phyloP scores from a whole-genome alignment of 1,140 invertebrate genomes.

The Euglossa dilemma region DNA sequence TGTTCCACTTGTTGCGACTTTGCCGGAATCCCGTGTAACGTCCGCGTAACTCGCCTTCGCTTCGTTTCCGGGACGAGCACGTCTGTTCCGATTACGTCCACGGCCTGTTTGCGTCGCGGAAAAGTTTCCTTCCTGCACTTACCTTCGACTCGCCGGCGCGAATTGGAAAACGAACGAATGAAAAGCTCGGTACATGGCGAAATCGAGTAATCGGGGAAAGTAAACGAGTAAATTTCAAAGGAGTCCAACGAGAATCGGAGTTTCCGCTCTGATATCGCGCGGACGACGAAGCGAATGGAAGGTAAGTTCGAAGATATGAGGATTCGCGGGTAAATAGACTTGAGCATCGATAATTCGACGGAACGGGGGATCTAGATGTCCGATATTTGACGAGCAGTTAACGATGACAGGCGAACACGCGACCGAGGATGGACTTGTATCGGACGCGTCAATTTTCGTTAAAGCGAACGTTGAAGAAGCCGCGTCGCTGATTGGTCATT shows the following conservation, averaged over 20 bases:
- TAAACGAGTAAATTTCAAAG: too few species aligned
- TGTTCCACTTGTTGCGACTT: constrained; percentile 74
- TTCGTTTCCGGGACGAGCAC: constrained; percentile 6
- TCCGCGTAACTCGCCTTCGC: constrained; percentile 37
- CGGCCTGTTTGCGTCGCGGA: too few species aligned
- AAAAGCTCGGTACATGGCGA: too few species aligned
- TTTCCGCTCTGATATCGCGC: too few species aligned
- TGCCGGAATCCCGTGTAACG: constrained; percentile 50
- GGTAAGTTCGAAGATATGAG: too few species aligned
- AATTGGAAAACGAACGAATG: too few species aligned
- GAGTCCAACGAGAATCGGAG: too few species aligned
- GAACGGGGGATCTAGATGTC: neutral
- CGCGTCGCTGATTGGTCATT: neutral
- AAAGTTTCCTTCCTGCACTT: too few species aligned
- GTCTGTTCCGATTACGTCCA: too few species aligned
- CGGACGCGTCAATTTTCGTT: constrained; percentile 34
- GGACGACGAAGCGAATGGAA: too few species aligned
- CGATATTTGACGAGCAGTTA: constrained; percentile 6
- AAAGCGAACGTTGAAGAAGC: constrained; percentile 27
- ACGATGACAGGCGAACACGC: neutral
- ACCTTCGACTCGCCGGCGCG: too few species aligned
- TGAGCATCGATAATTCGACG: neutral
- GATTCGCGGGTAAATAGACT: neutral
- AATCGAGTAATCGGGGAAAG: too few species aligned
- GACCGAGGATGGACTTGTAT: neutral